Percentiles rank a stretch among this genome's conserved stretches.
phyloP scores from a whole-genome alignment of 2,888 invertebrate genomes.

The Phyto melanocephala region DNA sequence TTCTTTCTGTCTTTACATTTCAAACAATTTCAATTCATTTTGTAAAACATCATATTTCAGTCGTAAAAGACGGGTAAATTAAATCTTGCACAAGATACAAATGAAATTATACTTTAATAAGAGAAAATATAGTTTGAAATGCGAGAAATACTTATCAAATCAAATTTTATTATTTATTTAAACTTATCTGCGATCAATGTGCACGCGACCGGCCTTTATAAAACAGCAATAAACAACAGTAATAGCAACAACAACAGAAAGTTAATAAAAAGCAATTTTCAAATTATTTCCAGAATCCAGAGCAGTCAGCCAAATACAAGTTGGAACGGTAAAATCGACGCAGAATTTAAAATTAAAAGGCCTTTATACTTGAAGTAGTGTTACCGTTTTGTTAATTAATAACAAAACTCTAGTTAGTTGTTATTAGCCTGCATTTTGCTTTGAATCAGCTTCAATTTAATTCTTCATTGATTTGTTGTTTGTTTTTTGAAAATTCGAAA shows the following conservation, averaged over 20 bases:
- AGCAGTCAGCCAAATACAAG: constrained; percentile 32
- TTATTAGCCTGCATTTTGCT: too few species aligned
- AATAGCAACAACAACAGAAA: constrained; percentile 57
- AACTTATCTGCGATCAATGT: constrained; percentile 69
- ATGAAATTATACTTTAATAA: constrained; percentile 44
- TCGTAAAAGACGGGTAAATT: constrained; percentile 56
- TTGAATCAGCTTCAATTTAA: too few species aligned
- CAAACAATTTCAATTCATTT: constrained; percentile 30
- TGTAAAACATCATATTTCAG: constrained; percentile 30
- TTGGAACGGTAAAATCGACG: constrained; percentile 25
- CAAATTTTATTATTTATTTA: constrained; percentile 62
- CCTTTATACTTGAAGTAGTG: too few species aligned
- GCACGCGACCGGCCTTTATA: constrained; percentile 78
- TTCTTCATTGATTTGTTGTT: too few species aligned
- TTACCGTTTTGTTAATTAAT: too few species aligned
- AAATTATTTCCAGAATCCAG: constrained; percentile 74
- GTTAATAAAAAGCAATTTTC: constrained; percentile 70
- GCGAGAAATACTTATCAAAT: constrained; percentile 56
- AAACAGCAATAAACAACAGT: constrained; percentile 55
- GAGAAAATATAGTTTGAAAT: constrained; percentile 42
- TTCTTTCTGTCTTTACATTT: too few species aligned
- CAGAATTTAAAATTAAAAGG: too few species aligned
- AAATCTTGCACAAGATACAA: constrained; percentile 56
- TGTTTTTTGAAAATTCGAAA: too few species aligned
- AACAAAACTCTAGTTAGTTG: too few species aligned